Evolutionary conservation across 2,113 vertebrate genomes (phyloP).

Genomic region (Notothenia rossii): DNA sequence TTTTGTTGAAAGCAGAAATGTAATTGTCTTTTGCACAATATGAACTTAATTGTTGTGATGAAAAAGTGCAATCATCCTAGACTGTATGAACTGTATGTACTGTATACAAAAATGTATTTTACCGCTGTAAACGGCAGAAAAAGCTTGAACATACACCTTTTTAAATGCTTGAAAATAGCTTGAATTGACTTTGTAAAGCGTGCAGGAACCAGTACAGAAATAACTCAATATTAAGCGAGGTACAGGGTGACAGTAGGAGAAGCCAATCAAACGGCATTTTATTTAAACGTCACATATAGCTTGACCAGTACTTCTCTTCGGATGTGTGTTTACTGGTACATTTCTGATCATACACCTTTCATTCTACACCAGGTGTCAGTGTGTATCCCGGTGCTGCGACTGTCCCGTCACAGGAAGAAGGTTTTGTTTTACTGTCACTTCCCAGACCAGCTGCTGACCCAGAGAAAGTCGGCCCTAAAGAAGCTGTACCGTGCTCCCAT

Average conservation of each 20-base stretch:
- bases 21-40: no score
- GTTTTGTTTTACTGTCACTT: constrained; percentile 99
- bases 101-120: no score
- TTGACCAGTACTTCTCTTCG: background rate
- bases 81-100: no score
- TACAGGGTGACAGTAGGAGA: background rate
- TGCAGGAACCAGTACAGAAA: background rate
- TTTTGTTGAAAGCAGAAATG: no score
- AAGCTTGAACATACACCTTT: no score
- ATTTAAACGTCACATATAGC: background rate
- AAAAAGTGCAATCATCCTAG: no score
- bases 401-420: constrained; percentile 91
- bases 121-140: no score
- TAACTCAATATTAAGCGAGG: background rate
- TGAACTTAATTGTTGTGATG: no score
- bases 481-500: constrained; percentile 90
- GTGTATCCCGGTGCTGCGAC: constrained; percentile 92
- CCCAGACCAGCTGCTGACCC: constrained; percentile 93
- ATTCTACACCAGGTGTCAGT: constrained; percentile 89
- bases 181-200: no score
- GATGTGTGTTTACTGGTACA: background rate
- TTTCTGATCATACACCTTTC: background rate
- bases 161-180: no score
- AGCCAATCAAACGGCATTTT: background rate
- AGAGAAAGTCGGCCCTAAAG: constrained; percentile 88